Conservation (phyloP, 2,888 invertebrate species). For the Epinotia bilunana region DNA sequence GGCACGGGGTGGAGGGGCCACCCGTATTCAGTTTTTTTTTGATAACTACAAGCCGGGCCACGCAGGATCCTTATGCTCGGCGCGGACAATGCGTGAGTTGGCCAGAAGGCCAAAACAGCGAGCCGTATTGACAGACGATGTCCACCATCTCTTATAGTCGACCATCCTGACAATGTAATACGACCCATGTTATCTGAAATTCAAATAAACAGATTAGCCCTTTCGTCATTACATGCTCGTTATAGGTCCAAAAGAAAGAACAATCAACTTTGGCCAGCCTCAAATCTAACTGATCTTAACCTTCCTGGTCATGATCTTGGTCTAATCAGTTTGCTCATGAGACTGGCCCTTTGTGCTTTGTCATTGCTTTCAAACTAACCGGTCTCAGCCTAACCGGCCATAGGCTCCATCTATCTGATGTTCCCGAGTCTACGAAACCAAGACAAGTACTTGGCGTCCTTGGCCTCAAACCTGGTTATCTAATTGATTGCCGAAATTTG, state of each 20-base stretch:
- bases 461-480: not conserved
- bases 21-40: not conserved
- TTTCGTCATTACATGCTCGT: not conserved
- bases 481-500: too few species aligned
- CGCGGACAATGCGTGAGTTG: too few species aligned
- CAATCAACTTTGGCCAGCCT: not conserved
- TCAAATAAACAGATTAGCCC: not conserved
- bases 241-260: not conserved
- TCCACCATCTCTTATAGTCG: constrained; percentile 15
- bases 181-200: constrained; percentile 31
- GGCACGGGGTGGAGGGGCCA: not conserved
- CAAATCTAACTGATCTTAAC: constrained; percentile 34
- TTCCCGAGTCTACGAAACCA: not conserved
- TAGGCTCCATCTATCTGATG: constrained; percentile 11
- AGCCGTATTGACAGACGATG: not conserved
- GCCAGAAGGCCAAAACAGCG: too few species aligned
- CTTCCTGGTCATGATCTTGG: constrained; percentile 3
- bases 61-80: too few species aligned
- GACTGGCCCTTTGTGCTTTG: not conserved
- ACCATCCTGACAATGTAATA: constrained; percentile 29
- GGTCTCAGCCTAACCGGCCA: constrained; percentile 27
- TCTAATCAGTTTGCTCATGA: constrained; percentile 21
- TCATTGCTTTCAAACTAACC: constrained; percentile 17
- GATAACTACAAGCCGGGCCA: too few species aligned
- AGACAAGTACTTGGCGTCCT: not conserved